Conservation (phyloP, 2,888 invertebrate species). For the Athripsodes cinereus region DNA sequence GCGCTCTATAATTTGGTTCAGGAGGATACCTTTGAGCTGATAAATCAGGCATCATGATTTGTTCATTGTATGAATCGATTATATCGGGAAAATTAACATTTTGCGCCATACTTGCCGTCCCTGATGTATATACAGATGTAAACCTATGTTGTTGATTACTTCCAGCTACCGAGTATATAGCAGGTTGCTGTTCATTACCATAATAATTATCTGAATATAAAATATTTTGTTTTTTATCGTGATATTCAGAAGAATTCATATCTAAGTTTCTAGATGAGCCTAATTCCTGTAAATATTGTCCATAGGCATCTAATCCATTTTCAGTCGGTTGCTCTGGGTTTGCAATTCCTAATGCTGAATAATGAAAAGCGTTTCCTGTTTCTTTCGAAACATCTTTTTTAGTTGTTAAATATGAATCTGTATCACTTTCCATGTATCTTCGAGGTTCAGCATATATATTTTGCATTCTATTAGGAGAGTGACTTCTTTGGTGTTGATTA, state of each 20-base stretch:
- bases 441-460: constrained; percentile 32
- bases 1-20: constrained; percentile 52
- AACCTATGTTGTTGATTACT: constrained; percentile 63
- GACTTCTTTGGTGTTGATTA: constrained; percentile 16
- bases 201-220: constrained; percentile 41
- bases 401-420: constrained; percentile 43
- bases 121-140: constrained; percentile 69
- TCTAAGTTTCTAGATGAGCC: constrained; percentile 46
- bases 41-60: constrained; percentile 32
- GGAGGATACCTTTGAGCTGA: constrained; percentile 44
- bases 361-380: constrained; percentile 45
- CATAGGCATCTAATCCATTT: constrained; percentile 39
- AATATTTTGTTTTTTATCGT: constrained; percentile 33
- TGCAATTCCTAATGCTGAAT: constrained; percentile 49
- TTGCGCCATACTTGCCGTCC: constrained; percentile 56
- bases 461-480: constrained; percentile 27
- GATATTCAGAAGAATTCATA: constrained; percentile 37
- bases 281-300: constrained; percentile 49
- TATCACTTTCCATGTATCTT: constrained; percentile 51
- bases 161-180: constrained; percentile 71
- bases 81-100: constrained; percentile 62
- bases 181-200: constrained; percentile 52
- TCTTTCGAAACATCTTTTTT: constrained; percentile 31
- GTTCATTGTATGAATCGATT: constrained; percentile 54
- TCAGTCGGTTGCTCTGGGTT: constrained; percentile 48